A percentile compares a stretch with the other conserved stretches of the same genome.
Evolutionary conservation across 1,140 invertebrate genomes (phyloP).

Genomic region (Hypsibius dujardini): DNA sequence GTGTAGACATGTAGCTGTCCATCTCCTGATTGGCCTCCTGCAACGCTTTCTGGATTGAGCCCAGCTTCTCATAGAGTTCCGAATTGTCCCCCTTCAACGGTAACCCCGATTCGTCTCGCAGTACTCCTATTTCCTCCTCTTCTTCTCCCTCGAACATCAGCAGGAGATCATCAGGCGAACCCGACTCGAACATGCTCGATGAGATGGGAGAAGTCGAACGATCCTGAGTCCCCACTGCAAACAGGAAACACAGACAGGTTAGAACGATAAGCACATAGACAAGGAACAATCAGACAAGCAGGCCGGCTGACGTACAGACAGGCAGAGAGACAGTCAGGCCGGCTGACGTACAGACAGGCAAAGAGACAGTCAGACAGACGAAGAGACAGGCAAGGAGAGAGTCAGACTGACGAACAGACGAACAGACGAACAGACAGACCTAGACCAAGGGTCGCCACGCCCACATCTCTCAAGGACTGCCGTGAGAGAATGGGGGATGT

Average conservation of each 20-base stretch:
- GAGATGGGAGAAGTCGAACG: background rate
- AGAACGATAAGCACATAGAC: too few species aligned
- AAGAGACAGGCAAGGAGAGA: too few species aligned
- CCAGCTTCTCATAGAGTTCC: background rate
- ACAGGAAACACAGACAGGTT: too few species aligned
- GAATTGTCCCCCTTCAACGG: background rate
- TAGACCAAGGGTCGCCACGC: background rate
- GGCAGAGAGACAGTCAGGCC: background rate
- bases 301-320: background rate
- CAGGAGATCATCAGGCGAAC: background rate
- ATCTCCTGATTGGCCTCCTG: slow-evolving; percentile 3
- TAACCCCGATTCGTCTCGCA: background rate
- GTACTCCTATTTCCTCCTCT: background rate
- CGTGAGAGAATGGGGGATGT: background rate
- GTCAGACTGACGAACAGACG: too few species aligned
- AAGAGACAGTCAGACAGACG: too few species aligned
- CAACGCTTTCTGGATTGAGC: background rate
- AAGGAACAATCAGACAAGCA: background rate
- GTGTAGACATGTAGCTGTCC: background rate
- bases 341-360: background rate
- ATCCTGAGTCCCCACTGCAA: background rate
- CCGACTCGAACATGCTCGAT: background rate
- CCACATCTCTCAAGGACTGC: background rate
- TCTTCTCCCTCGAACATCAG: background rate
- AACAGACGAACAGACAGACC: background rate